These are phyloP conservation scores for Hymenopus coronatus DNA, from an alignment of 2,888 invertebrate species.

Conservation along the genomic window DNA sequence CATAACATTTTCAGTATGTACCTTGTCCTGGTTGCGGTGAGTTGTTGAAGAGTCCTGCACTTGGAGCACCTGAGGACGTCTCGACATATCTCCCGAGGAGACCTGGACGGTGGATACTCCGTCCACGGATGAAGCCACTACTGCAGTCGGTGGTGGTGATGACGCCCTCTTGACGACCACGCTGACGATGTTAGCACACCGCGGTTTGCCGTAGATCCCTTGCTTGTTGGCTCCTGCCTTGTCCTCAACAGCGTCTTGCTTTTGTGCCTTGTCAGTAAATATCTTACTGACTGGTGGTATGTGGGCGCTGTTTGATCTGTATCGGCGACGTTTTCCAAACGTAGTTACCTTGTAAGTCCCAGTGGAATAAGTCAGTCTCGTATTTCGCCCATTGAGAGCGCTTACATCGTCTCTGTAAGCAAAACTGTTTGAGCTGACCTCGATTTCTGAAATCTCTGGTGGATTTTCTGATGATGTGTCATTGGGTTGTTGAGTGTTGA, in stretches of 20 bases:
- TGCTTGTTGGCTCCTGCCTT: background rate
- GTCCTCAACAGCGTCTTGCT: no score
- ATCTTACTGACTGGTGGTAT: background rate
- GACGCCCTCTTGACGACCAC: background rate
- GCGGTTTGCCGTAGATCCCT: background rate
- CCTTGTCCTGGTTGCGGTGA: background rate
- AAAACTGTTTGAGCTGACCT: background rate
- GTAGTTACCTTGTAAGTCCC: background rate
- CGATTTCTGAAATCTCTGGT: background rate
- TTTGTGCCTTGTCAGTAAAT: background rate
- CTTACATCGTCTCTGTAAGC: no score
- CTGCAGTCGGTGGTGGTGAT: background rate
- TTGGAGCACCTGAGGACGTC: constrained; percentile 46
- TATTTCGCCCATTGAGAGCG: background rate
- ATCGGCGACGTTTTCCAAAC: background rate
- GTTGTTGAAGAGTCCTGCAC: constrained; percentile 40
- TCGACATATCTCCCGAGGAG: constrained; percentile 41
- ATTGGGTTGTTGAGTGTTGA: background rate
- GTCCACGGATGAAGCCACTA: background rate
- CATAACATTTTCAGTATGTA: no score
- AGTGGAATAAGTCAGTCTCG: background rate
- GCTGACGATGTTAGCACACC: background rate
- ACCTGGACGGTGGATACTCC: background rate
- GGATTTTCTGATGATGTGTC: background rate
- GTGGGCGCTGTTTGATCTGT: background rate